Base-by-base conservation (phyloP, 2,797 vertebrate genomes). In the Pipistrellus kuhlii region DNA sequence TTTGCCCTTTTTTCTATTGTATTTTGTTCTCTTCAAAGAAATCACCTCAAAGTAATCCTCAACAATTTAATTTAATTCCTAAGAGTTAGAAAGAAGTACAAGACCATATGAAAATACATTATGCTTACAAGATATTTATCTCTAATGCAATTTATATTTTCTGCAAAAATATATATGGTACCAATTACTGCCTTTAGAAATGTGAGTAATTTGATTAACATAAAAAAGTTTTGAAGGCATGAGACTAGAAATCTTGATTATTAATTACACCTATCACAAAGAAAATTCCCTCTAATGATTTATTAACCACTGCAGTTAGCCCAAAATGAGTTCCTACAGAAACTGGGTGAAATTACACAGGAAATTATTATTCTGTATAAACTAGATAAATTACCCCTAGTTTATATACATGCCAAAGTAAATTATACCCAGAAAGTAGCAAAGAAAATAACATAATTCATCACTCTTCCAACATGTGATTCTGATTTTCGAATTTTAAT, bases 241-340 rank as follows among this genome's bases (percentile, higher is more conserved):
- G 94, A 95, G 76, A 94, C 90, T 95, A 69, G 75, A 98, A 97
- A 95, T 96, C 96, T 97, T 97, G 96, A 97, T 98, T 97, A 98
- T 96, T 95, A 97, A 97, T 98, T 97, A 96, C 15, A 91, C 53
- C 88, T 94, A 95, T 86, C 82, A 83, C 48, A 3, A 95, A 96
- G 71, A 97, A 96, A 98, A 98, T 97, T 94, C 96, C 88, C 94
- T 75, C 32, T 97, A 97, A 97, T 98, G 97, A 98, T 98, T 97
- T 97, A 97, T 98, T 97, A 98, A 96, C 93, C 96, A 96, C 90
- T 94, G 87, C 55, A 48, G 81, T 90, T 78, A 82, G 35, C 41
- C 80, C 81, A 97, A 96, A 98, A 98, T 96, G 96, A 98, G 96
- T 97, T 98, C 95, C 96, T 95, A 85, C 62, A 97, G 96, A 97